Conservation (phyloP, 2,113 vertebrate genomes). For the Sphyrna mokarran region DNA sequence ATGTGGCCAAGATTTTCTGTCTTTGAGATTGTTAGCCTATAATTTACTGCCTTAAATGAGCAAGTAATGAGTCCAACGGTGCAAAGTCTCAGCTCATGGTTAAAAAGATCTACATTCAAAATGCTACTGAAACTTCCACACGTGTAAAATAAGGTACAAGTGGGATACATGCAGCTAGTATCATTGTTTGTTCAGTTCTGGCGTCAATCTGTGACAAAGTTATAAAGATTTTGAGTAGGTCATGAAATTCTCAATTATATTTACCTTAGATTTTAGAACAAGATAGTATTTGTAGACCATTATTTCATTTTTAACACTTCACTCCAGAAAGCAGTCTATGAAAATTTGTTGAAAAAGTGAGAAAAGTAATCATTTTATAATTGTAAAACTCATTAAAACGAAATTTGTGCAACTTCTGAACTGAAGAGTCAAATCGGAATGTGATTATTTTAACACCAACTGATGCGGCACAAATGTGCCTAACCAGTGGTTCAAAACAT, state of each 20-base stretch:
- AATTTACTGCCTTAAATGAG: background rate
- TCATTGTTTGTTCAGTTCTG: background rate
- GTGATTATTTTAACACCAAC: background rate
- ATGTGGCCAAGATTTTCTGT: background rate
- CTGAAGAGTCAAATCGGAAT: background rate
- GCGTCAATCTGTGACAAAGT: background rate
- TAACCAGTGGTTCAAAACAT: background rate
- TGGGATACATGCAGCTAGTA: background rate
- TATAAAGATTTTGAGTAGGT: background rate
- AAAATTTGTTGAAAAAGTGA: background rate
- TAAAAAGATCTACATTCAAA: background rate
- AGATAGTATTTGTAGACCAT: background rate
- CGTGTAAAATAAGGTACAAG: background rate
- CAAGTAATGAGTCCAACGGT: background rate
- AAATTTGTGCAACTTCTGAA: background rate
- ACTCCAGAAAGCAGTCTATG: background rate
- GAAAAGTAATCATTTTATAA: background rate
- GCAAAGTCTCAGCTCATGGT: background rate
- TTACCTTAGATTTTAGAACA: background rate
- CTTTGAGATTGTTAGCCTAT: background rate
- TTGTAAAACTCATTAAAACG: background rate
- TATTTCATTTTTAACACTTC: background rate
- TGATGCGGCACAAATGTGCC: background rate
- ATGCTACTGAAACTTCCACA: background rate
- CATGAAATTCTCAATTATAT: background rate